Percentiles rank a stretch among this genome's conserved stretches.
phyloP scores from a whole-genome alignment of 2,113 vertebrate genomes.

The Gavia stellata region DNA sequence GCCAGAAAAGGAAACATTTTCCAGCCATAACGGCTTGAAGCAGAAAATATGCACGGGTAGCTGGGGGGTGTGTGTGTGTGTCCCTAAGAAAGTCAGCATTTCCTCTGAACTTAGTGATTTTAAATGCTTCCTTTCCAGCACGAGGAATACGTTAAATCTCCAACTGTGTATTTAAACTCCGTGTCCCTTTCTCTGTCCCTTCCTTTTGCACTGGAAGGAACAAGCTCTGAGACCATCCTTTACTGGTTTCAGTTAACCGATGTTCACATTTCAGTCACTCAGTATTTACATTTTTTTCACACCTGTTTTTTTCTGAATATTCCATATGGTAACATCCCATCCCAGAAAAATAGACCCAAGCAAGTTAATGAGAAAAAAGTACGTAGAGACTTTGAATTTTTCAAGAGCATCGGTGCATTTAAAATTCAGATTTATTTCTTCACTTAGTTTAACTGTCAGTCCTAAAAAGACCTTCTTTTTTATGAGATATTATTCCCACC shows the following conservation, averaged over 20 bases:
- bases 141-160: neutral
- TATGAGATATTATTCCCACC: neutral
- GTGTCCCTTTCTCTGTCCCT: neutral
- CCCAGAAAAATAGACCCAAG: neutral
- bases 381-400: neutral
- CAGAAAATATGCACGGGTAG: rapidly evolving
- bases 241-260: neutral
- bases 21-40: neutral
- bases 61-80: neutral
- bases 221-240: neutral
- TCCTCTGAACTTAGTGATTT: neutral
- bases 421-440: slow-evolving; percentile 17
- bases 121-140: neutral
- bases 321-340: neutral
- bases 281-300: neutral
- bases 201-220: neutral
- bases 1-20: neutral
- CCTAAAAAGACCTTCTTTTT: neutral
- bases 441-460: neutral
- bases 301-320: neutral
- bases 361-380: neutral
- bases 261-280: neutral
- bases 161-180: neutral
- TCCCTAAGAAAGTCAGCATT: neutral
- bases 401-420: neutral